Base-by-base conservation (phyloP, 2,113 vertebrate species). In the Corvus hawaiiensis region DNA sequence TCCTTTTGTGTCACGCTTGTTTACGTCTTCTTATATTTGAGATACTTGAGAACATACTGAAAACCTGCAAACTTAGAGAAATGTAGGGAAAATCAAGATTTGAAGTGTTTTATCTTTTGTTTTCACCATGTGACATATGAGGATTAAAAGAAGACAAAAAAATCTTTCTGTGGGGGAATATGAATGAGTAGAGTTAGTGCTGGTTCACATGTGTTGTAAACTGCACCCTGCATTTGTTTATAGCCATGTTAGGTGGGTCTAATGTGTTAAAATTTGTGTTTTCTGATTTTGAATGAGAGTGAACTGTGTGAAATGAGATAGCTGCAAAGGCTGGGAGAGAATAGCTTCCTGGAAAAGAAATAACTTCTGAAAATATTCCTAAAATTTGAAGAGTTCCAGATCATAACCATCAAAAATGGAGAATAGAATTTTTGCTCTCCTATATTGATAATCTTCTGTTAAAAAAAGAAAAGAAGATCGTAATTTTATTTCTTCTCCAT, bases 21-120 rank as follows among this genome's bases (percentile, higher is more conserved):
- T 95, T 95, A 85, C 21, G 49, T 67, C 77, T 95, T 71, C 71
- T 89, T 91, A 48, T 33, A 84, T 44, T 64, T 86, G 17, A 95
- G 67, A 64, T 61, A 39, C 55, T 89, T 91, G 72, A 52, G 64
- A 62, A 41, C 26, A 74, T 13, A 56, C 8, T 5, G 13, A 62
- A 86, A 91, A 83, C 67, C 75, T 80, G 27, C 17, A 92, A 86
- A 89, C 7, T 56, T 76, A 52, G 6, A 67, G 46, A 77, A 73
- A 62, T 78, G 27, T 68, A 12, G 66, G 69, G 54, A 74, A 93
- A 76, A 48, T 22, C 49, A 92, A 94, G 66, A 41, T 43, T 54
- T 69, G 16, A 85, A 51, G 23, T 14, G 62, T 5, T 59, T 35
- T 79, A 12, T n/a, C 16, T 68, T 54, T 67, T 71, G 84, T 93